Evolutionary conservation across 1,140 invertebrate species (phyloP).

Genomic region (Gonatopus flavifemur): DNA sequence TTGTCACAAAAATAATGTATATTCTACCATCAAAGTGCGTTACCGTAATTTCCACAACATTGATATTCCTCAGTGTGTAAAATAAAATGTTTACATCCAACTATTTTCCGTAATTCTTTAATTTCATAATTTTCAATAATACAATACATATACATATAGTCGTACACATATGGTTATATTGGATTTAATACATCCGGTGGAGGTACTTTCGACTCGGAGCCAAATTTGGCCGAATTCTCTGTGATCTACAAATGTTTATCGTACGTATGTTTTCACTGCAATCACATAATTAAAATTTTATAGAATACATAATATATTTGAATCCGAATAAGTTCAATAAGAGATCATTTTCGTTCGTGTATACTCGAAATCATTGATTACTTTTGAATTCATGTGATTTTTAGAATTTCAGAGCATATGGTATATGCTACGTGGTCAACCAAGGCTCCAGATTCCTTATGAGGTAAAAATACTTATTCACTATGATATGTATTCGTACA

Average conservation of each 20-base stretch:
- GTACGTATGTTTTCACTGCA: slow-evolving; percentile 18
- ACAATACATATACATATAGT: slow-evolving; percentile 35
- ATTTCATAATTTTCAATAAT: slow-evolving; percentile 34
- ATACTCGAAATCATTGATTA: too few relatives aligned
- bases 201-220: slow-evolving; percentile 42
- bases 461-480: slow-evolving; percentile 14
- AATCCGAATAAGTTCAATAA: too few relatives aligned
- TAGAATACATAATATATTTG: too few relatives aligned
- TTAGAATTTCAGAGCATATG: slow-evolving; percentile 10
- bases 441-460: slow-evolving; percentile 6
- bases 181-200: slow-evolving; percentile 30
- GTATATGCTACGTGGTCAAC: not conserved
- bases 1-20: too few relatives aligned
- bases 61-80: too few relatives aligned
- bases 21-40: too few relatives aligned
- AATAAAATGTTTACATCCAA: slow-evolving; percentile 37
- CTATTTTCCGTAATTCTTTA: slow-evolving; percentile 33
- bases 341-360: too few relatives aligned
- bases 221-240: slow-evolving; percentile 24
- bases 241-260: slow-evolving; percentile 11
- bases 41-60: too few relatives aligned
- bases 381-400: slow-evolving; percentile 1
- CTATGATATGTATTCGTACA: slow-evolving; percentile 34
- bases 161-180: slow-evolving; percentile 30
- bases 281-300: too few relatives aligned